These are phyloP conservation scores for Rotaria sp. DNA, from an alignment of 2,888 invertebrate species.

Conservation along the genomic window DNA sequence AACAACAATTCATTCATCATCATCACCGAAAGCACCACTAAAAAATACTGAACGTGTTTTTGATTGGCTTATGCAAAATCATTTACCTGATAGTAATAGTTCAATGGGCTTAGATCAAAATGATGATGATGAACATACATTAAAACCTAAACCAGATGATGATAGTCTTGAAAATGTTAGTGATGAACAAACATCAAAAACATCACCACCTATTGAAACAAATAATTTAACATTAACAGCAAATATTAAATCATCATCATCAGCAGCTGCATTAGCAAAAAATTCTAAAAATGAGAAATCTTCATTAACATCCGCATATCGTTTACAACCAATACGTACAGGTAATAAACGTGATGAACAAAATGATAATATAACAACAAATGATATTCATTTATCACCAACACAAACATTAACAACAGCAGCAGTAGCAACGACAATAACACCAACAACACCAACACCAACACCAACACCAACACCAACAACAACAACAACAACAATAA, in stretches of 20 bases:
- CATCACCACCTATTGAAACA: background rate
- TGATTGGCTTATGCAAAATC: slow-evolving; percentile 26
- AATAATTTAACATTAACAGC: background rate
- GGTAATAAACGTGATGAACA: slow-evolving; percentile 26
- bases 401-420: background rate
- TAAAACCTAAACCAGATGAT: background rate
- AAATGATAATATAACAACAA: background rate
- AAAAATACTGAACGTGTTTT: slow-evolving; percentile 18
- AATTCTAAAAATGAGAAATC: background rate
- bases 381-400: background rate
- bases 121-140: background rate
- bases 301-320: background rate
- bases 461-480: too few species aligned
- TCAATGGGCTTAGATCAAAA: background rate
- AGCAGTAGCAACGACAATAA: background rate
- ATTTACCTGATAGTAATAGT: background rate
- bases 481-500: background rate
- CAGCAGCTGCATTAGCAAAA: background rate
- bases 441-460: background rate
- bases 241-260: background rate
- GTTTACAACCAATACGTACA: slow-evolving; percentile 10
- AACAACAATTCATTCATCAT: background rate
- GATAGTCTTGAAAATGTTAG: background rate
- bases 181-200: background rate
- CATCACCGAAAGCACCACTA: background rate